phyloP scores from a whole-genome alignment of 2,888 invertebrate genomes.

The Anorthoa munda region DNA sequence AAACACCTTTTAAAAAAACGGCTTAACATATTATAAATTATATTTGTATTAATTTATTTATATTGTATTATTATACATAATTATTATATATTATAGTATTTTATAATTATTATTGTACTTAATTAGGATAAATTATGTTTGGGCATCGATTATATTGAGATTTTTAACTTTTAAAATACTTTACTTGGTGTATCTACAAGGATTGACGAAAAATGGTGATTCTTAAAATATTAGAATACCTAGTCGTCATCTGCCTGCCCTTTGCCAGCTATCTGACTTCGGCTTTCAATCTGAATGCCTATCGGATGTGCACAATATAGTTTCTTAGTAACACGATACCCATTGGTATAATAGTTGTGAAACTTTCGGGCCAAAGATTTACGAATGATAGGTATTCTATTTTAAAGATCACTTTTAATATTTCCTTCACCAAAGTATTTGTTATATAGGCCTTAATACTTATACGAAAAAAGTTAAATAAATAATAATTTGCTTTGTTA shows the following conservation, averaged over 20 bases:
- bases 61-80: constrained; percentile 56
- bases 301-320: not conserved
- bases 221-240: constrained; percentile 10
- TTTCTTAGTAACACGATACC: not conserved
- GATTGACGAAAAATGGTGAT: constrained; percentile 3
- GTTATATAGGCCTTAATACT: constrained; percentile 58
- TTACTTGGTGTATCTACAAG: constrained; percentile 1
- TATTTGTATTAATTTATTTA: constrained; percentile 70
- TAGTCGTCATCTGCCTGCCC: not conserved
- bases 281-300: not conserved
- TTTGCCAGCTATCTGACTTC: not conserved
- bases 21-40: constrained; percentile 63
- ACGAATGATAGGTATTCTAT: not conserved
- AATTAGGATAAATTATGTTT: constrained; percentile 66
- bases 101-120: constrained; percentile 74
- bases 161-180: constrained; percentile 49
- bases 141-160: constrained; percentile 66
- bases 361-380: too few relatives aligned
- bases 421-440: constrained; percentile 8
- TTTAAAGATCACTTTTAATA: not conserved
- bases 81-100: constrained; percentile 59
- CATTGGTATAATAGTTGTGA: too few relatives aligned
- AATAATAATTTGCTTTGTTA: constrained; percentile 24
- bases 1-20: constrained; percentile 46
- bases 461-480: constrained; percentile 30